Conservation (phyloP, 2,113 vertebrate genomes). For the Mixornis gularis region DNA sequence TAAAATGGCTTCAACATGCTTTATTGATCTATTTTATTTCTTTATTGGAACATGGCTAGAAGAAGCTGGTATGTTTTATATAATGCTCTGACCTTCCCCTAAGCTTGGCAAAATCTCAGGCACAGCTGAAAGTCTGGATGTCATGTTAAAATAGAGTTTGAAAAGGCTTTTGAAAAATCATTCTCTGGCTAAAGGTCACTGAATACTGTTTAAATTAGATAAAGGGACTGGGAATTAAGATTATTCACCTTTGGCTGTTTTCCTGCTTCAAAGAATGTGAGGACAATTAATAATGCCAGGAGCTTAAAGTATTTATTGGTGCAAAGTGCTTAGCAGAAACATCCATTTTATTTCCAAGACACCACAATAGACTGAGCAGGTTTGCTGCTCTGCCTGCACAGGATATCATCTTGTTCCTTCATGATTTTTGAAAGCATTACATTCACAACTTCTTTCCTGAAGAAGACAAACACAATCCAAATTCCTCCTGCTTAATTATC, state of each 20-base stretch:
- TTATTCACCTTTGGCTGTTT: conserved; percentile 33
- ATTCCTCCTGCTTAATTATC: neutral
- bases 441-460: neutral
- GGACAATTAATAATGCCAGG: conserved; percentile 31
- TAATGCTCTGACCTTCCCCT: neutral
- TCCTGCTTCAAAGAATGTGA: conserved; percentile 4
- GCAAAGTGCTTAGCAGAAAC: neutral
- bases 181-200: conserved; percentile 33
- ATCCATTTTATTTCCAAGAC: neutral
- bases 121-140: neutral
- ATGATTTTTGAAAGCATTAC: neutral
- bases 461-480: neutral
- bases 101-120: conserved; percentile 19
- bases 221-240: conserved; percentile 19
- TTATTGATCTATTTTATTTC: conserved; percentile 5
- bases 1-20: neutral
- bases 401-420: neutral
- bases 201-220: conserved; percentile 38
- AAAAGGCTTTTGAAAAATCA: conserved; percentile 36
- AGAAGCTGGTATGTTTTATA: neutral
- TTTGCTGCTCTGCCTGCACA: neutral
- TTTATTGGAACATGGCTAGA: neutral
- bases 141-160: neutral
- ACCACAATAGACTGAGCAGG: neutral
- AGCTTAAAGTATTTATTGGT: conserved; percentile 9